Evolutionary conservation across 2,797 vertebrate genomes (phyloP).

Genomic region (Chloroceryle inda): DNA sequence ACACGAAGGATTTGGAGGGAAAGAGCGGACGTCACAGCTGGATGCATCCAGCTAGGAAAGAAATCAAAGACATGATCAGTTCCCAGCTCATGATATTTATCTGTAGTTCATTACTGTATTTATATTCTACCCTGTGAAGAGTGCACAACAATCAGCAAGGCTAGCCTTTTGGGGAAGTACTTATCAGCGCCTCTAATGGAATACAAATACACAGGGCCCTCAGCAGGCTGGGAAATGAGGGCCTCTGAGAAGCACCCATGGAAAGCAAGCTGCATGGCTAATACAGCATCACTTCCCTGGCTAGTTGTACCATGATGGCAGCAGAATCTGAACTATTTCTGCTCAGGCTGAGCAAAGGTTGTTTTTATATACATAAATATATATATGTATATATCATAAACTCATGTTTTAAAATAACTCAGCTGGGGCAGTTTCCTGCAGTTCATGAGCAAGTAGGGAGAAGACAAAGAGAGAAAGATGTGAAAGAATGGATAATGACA

Average conservation of each 20-base stretch:
- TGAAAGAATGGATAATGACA: background rate
- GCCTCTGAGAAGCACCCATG: background rate
- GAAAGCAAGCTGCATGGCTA: background rate
- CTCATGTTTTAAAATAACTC: background rate
- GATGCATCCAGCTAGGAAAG: background rate
- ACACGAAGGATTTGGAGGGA: background rate
- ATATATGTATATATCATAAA: background rate
- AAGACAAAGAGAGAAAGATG: background rate
- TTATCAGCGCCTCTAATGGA: background rate
- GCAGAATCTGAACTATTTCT: background rate
- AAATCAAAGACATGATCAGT: background rate
- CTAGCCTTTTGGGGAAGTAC: background rate
- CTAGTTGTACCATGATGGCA: background rate
- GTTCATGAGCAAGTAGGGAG: background rate
- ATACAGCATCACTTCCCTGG: background rate
- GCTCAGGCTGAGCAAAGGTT: background rate
- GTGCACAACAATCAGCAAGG: background rate
- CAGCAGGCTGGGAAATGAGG: rapidly evolving
- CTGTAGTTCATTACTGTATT: background rate
- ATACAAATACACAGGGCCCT: background rate
- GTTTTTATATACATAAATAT: background rate
- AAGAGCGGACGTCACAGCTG: conserved; percentile 7
- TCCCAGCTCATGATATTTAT: background rate
- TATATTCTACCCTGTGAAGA: background rate
- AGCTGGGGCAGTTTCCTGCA: background rate